Percentiles rank a stretch among this genome's conserved stretches.
phyloP scores from a whole-genome alignment of 1,140 invertebrate species.

The Pentalonia nigronervosa region DNA sequence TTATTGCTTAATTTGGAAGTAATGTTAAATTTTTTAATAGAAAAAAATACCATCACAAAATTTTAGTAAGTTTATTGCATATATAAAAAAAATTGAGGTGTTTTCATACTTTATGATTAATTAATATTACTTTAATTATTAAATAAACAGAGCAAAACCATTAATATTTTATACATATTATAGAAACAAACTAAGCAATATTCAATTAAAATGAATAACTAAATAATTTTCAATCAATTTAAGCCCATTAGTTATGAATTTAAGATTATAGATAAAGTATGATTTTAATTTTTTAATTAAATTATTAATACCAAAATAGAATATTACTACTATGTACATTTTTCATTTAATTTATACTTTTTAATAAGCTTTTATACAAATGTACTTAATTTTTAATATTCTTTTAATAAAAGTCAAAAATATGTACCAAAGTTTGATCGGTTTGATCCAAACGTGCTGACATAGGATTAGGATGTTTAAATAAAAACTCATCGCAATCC shows the following conservation, averaged over 20 bases:
- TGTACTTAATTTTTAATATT: background rate
- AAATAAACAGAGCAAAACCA: background rate
- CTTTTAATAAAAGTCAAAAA: conserved; percentile 34
- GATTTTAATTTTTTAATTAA: background rate
- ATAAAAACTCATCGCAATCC: conserved; percentile 38
- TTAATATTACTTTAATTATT: background rate
- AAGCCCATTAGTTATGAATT: background rate
- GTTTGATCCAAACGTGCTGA: conserved; percentile 50
- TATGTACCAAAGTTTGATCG: conserved; percentile 56
- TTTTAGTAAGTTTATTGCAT: background rate
- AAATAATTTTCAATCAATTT: background rate
- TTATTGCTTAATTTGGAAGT: background rate
- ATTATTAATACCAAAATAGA: background rate
- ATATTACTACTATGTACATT: background rate
- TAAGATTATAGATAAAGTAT: background rate
- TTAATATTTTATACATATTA: background rate
- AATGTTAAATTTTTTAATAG: background rate
- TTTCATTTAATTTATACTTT: background rate
- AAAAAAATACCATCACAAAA: background rate
- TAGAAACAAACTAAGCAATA: background rate
- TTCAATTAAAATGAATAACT: no score
- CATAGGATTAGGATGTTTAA: conserved; percentile 57
- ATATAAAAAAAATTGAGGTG: background rate
- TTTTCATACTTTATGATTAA: background rate
- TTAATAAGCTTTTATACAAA: background rate